These are phyloP conservation scores for Ridgeia piscesae DNA, from an alignment of 1,140 invertebrate species.

Conservation along the genomic window DNA sequence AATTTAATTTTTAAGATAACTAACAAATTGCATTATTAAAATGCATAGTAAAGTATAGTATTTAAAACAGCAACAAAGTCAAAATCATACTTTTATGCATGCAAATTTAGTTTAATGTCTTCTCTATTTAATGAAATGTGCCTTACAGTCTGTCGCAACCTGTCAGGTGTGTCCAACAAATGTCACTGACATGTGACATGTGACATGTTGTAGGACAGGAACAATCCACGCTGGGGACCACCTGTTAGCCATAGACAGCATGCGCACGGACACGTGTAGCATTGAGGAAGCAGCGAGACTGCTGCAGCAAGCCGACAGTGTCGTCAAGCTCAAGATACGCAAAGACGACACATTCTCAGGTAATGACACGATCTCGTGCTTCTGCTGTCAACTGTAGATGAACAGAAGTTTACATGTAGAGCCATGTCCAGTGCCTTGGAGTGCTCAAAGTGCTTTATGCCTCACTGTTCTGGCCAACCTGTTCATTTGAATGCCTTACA, in stretches of 20 bases:
- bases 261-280: conserved; percentile 73
- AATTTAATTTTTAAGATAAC: too few species aligned
- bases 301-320: conserved; percentile 71
- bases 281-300: conserved; percentile 75
- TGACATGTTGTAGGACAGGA: conserved; percentile 60
- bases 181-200: neutral
- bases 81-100: too few species aligned
- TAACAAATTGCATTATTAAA: too few species aligned
- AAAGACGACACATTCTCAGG: conserved; percentile 64
- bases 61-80: too few species aligned
- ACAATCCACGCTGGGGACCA: conserved; percentile 83
- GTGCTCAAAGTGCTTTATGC: too few species aligned
- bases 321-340: conserved; percentile 74
- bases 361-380: conserved; percentile 16
- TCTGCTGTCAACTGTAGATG: neutral
- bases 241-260: conserved; percentile 82
- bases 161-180: neutral
- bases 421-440: too few species aligned
- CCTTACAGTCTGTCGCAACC: neutral
- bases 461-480: too few species aligned
- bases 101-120: too few species aligned
- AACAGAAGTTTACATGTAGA: too few species aligned
- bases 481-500: too few species aligned
- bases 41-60: too few species aligned
- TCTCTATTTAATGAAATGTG: too few species aligned